phyloP scores from a whole-genome alignment of 2,113 vertebrate species.

The Osmerus eperlanus region DNA sequence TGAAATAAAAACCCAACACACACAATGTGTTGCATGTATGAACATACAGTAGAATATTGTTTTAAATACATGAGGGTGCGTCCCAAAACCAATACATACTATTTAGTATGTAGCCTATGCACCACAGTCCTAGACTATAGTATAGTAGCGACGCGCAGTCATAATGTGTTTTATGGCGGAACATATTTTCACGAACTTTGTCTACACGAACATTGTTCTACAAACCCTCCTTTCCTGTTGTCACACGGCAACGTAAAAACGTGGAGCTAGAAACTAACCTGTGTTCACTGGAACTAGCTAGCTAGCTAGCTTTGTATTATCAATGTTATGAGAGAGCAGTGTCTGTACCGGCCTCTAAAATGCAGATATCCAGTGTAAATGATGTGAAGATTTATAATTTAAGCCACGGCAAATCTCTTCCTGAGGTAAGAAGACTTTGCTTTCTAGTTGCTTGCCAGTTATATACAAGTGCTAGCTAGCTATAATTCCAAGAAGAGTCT shows the following conservation, averaged over 20 bases:
- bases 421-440: slow-evolving; percentile 79
- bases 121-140: no score
- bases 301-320: not conserved
- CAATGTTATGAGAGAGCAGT: slow-evolving; percentile 44
- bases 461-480: not conserved
- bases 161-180: slow-evolving; percentile 16
- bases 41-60: no score
- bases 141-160: no score
- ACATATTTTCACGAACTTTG: slow-evolving; percentile 13
- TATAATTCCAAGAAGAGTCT: slow-evolving; percentile 4
- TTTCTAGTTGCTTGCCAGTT: not conserved
- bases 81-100: no score
- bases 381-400: slow-evolving; percentile 97
- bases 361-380: slow-evolving; percentile 96
- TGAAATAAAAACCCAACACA: no score
- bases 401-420: slow-evolving; percentile 93
- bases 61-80: no score
- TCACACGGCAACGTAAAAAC: slow-evolving; percentile 40
- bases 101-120: no score
- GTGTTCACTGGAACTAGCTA: not conserved
- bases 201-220: slow-evolving; percentile 32
- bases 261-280: slow-evolving; percentile 36
- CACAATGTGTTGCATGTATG: no score
- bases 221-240: slow-evolving; percentile 53
- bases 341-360: slow-evolving; percentile 30